phyloP scores from a whole-genome alignment of 2,113 vertebrate species.

The Chaetops frenatus region DNA sequence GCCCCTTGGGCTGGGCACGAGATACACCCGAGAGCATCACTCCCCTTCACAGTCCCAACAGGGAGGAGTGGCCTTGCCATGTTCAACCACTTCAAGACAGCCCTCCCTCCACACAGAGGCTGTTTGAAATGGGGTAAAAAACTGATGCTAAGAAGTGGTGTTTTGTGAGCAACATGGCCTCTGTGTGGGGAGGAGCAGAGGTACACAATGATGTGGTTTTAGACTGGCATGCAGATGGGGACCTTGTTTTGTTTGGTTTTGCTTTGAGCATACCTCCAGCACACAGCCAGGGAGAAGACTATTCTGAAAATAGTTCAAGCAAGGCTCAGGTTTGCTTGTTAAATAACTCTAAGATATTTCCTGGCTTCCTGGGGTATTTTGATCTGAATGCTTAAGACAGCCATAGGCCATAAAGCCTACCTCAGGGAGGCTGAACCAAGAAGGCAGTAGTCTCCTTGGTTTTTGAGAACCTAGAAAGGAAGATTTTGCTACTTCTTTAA shows the following conservation, averaged over 20 bases:
- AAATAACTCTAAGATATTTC: not conserved
- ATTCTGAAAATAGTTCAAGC: not conserved
- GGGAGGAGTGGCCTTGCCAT: not conserved
- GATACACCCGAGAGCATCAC: not conserved
- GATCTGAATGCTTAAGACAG: not conserved
- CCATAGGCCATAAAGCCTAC: fast-evolving
- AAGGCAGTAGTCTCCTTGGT: not conserved
- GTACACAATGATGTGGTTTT: not conserved
- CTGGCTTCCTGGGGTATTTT: not conserved
- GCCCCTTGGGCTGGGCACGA: fast-evolving
- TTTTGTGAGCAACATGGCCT: not conserved
- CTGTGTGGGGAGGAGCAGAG: not conserved
- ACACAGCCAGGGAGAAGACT: not conserved
- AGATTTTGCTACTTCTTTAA: not conserved
- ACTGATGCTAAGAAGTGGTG: not conserved
- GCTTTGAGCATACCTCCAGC: not conserved
- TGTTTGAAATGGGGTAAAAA: not conserved
- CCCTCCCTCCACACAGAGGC: not conserved
- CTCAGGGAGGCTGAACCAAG: not conserved
- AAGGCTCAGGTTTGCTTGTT: not conserved
- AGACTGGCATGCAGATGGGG: not conserved
- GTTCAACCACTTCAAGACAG: not conserved
- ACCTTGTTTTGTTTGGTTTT: not conserved
- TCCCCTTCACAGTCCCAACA: not conserved
- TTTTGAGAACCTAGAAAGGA: not conserved